Evolutionary conservation across 2,797 vertebrate species (phyloP), one percentile per base, ranked within the genome.

Genomic region (Sorex maritimensis): DNA sequence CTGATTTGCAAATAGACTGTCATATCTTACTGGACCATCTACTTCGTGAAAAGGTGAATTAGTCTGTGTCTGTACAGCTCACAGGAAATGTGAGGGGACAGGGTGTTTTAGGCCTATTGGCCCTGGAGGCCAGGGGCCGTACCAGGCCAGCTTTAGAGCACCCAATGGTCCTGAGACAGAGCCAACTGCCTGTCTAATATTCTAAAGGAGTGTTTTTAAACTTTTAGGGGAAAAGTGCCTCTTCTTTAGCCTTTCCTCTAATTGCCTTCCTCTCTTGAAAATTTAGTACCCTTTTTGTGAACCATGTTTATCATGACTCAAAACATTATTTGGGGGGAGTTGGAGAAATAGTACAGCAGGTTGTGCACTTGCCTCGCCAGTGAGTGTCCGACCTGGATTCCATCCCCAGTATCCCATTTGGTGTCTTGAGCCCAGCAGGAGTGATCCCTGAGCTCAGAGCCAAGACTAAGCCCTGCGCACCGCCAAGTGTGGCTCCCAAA

Each of bases 11-110:
- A 97, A 93, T 69, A 92, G 86, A 92, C 79, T 26, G 23, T 71
- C 19, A 0, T 97, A 96, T 97, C 97, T 97, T 96, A 97, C 79
- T 97, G 85, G 96, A 95, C 87, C 97, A 97, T 97, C 96, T 96
- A 90, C 84, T 89, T 92, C 83, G 28, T 90, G 89, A 92, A 95
- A 88, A 85, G 91, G 80, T 89, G 89, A 95, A 93, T 95, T 55
- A 92, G 86, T 88, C 83, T 90, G 90, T 95, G 94, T 97, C 91
- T 92, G 81, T 21, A 30, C 9, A 3, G 67, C 75, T 84, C 74
- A 0, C 15, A 95, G 93, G 93, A 95, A 96, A 94, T 0, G 9
- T 81, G 93, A 97, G 86, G 95, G 91, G 79, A 90, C 73, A 80
- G 90, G 85, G 82, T 69, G 86, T 65, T 81, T 81, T 86, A 85